Conservation (phyloP, 2,888 invertebrate species). For the Drosophila greeni region DNA sequence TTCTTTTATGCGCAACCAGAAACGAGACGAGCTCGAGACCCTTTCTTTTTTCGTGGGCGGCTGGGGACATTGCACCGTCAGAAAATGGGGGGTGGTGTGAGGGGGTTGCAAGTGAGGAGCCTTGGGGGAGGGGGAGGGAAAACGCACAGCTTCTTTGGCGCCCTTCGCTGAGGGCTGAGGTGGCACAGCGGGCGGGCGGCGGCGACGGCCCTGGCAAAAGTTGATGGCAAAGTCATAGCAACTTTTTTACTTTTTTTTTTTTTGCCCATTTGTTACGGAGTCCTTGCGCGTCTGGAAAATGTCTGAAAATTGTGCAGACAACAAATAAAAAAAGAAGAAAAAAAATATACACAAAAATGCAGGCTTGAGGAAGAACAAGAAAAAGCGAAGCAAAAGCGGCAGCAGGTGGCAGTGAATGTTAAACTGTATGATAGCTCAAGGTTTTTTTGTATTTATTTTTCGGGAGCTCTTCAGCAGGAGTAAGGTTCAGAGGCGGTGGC, state of each 20-base stretch:
- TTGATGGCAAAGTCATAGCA: constrained; percentile 68
- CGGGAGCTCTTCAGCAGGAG: not conserved
- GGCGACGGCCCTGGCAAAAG: constrained; percentile 65
- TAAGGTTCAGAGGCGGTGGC: not conserved
- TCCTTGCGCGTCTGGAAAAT: constrained; percentile 72
- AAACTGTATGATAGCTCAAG: constrained; percentile 44
- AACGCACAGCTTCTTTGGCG: constrained; percentile 72
- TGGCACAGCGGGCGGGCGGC: constrained; percentile 40
- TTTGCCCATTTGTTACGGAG: constrained; percentile 49
- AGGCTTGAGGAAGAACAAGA: constrained; percentile 21
- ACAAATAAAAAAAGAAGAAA: no score
- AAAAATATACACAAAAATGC: constrained; percentile 9
- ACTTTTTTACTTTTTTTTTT: constrained; percentile 49
- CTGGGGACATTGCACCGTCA: constrained; percentile 47
- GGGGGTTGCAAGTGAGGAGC: not conserved
- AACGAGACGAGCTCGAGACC: constrained; percentile 66
- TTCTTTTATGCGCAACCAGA: constrained; percentile 70
- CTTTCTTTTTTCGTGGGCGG: constrained; percentile 61
- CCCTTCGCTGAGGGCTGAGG: constrained; percentile 65
- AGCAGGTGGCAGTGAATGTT: constrained; percentile 60
- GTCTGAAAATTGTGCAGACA: constrained; percentile 70
- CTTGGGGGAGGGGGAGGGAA: constrained; percentile 39
- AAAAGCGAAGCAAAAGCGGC: constrained; percentile 41
- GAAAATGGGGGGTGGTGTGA: constrained; percentile 20
- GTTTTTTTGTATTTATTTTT: constrained; percentile 24